Percentiles rank a stretch among this genome's conserved stretches.
These are phyloP conservation scores for Vanessa atalanta DNA, from an alignment of 1,140 invertebrate genomes.

Conservation along the genomic window DNA sequence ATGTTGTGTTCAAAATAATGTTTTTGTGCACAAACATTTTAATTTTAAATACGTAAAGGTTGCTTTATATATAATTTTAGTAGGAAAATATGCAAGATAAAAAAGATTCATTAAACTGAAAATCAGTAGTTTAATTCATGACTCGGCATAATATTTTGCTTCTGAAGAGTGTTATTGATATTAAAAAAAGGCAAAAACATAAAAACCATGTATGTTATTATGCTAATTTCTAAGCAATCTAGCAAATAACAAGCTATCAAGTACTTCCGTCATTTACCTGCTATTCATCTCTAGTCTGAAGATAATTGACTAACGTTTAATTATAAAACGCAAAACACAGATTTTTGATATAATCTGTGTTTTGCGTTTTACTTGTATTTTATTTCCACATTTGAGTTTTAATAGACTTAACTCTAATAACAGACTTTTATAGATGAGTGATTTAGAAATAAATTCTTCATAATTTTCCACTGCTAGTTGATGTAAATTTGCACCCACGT, in stretches of 20 bases:
- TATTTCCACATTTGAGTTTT: too few species aligned
- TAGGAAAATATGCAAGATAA: not conserved
- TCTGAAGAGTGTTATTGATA: not conserved
- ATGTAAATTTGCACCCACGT: too few species aligned
- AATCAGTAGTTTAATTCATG: not conserved
- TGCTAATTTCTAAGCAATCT: constrained; percentile 14
- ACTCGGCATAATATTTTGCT: not conserved
- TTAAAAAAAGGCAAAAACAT: not conserved
- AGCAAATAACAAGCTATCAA: constrained; percentile 29
- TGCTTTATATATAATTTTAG: not conserved
- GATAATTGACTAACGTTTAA: constrained; percentile 13
- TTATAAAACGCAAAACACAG: too few species aligned
- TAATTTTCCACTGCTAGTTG: too few species aligned
- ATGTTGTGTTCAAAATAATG: not conserved
- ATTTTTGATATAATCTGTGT: too few species aligned
- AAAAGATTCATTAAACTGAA: too few species aligned
- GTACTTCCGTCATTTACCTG: constrained; percentile 19
- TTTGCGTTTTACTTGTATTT: too few species aligned
- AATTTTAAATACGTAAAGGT: too few species aligned
- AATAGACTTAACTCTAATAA: too few species aligned
- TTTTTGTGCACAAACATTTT: not conserved
- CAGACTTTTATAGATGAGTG: too few species aligned
- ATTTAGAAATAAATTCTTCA: too few species aligned
- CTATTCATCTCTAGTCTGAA: not conserved
- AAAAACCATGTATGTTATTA: constrained; percentile 1